Base-by-base conservation (phyloP, 2,797 vertebrate species). In the Emys orbicularis region DNA sequence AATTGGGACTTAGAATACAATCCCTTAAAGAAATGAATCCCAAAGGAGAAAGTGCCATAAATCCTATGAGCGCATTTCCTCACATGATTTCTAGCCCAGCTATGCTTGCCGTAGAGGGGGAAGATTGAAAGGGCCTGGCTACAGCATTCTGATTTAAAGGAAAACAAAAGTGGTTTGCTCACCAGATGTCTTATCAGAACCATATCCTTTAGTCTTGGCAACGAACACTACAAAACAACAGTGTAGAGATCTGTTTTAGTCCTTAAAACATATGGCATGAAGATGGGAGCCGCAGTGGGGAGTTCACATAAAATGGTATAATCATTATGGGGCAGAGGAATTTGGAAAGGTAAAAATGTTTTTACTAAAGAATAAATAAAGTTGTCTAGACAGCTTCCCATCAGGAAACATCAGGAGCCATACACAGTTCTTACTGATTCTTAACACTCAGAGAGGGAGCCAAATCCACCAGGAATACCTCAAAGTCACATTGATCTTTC, bases 111-210 rank as follows among this genome's bases (percentile, higher is more conserved):
- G 12, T 23, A 77, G 79, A 88, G 8, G 88, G 57, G 82, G 86
- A 31, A 93, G 81, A 94, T 86, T 89, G 91, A 83, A 76, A 85
- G 25, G 83, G 89, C 44, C 89, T 13, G 12, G 72, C 12, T 65
- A 93, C 23, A 81, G 83, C 1, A 1, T 76, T 90, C 88, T 95
- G 95, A 95, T 96, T 68, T 84, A 92, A 87, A 80, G 87, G 68
- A 88, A 95, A 54, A 83, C 6, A 84, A 41, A 93, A 91, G 29
- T 79, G 44, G 47, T 91, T 95, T 90, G 44, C 86, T 91, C 80
- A 88, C 81, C 91, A 90, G 92, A 93, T 88, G 84, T 94, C 87
- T 90, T 87, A 91, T 90, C 89, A 91, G 93, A 97, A 87, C 86
- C 84, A 88, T 53, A 90, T 93, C 81, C 90, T 92, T 92, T 95